A percentile compares a stretch with the other conserved stretches of the same genome.
Evolutionary conservation across 35 echinoderm and acorn worm species (phyloP).

Genomic region (Hemicentrotus pulcherrimus): DNA sequence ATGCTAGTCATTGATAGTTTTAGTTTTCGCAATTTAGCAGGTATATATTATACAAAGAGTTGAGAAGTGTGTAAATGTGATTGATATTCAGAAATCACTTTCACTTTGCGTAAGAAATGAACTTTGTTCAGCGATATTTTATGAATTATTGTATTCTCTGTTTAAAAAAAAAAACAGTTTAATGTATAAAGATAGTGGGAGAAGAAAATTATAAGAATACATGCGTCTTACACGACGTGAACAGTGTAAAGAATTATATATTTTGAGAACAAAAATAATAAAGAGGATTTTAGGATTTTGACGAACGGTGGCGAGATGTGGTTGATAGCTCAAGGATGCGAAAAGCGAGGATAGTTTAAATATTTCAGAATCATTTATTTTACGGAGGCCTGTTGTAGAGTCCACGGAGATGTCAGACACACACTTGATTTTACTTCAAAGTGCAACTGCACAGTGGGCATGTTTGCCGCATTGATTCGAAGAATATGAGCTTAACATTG

Average conservation of each 20-base stretch:
- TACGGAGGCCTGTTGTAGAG: too few species aligned
- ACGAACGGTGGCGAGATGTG: too few species aligned
- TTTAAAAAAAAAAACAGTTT: not conserved
- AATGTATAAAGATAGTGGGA: not conserved
- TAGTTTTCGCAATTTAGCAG: not conserved
- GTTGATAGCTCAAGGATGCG: too few species aligned
- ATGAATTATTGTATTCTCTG: not conserved
- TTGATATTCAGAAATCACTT: not conserved
- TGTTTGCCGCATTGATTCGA: too few species aligned
- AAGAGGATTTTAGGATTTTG: too few species aligned
- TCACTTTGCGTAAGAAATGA: not conserved
- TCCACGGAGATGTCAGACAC: too few species aligned
- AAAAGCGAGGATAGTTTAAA: not conserved
- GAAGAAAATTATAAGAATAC: not conserved
- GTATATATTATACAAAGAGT: not conserved
- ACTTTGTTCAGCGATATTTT: not conserved
- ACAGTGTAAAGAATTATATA: not conserved
- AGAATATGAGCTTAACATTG: too few species aligned
- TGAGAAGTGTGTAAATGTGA: not conserved
- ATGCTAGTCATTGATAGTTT: too few species aligned
- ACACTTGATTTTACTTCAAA: too few species aligned
- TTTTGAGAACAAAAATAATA: not conserved
- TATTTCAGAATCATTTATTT: too few species aligned
- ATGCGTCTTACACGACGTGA: too few species aligned
- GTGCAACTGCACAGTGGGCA: too few species aligned